Percentiles rank a stretch among this genome's conserved stretches.
Conservation (phyloP, 2,888 invertebrate genomes). For the Ochropleura plecta region DNA sequence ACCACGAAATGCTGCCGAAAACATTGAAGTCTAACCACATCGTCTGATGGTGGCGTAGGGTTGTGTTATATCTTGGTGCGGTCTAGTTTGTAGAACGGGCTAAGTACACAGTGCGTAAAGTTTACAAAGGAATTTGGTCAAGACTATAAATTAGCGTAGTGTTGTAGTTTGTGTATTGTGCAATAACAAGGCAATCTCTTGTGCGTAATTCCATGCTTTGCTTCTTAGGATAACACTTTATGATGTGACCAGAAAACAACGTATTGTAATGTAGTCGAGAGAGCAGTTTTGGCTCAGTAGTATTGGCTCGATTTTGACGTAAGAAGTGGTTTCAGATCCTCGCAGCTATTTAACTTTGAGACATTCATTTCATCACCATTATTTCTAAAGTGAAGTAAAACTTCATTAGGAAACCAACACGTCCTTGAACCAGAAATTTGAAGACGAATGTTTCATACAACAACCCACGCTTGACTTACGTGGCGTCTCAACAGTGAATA, state of each 20-base stretch:
- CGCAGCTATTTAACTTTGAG: not conserved
- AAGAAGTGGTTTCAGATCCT: not conserved
- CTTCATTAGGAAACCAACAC: not conserved
- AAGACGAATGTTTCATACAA: not conserved
- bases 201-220: not conserved
- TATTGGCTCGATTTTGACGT: not conserved
- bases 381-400: not conserved
- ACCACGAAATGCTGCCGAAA: conserved; percentile 41
- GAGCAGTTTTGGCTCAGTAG: not conserved
- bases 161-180: conserved; percentile 21
- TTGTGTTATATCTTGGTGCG: conserved; percentile 33
- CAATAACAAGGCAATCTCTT: not conserved
- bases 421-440: not conserved
- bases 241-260: not conserved
- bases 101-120: conserved; percentile 39
- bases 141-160: conserved; percentile 11
- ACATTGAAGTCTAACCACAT: conserved; percentile 50
- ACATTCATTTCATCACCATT: not conserved
- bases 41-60: conserved; percentile 29
- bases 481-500: not conserved
- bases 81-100: conserved; percentile 28
- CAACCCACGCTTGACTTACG: not conserved
- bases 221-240: not conserved
- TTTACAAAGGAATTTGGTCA: conserved; percentile 38
- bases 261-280: not conserved